Evolutionary conservation across 2,113 vertebrate genomes (phyloP).

Genomic region (Chloropsis cyanopogon): DNA sequence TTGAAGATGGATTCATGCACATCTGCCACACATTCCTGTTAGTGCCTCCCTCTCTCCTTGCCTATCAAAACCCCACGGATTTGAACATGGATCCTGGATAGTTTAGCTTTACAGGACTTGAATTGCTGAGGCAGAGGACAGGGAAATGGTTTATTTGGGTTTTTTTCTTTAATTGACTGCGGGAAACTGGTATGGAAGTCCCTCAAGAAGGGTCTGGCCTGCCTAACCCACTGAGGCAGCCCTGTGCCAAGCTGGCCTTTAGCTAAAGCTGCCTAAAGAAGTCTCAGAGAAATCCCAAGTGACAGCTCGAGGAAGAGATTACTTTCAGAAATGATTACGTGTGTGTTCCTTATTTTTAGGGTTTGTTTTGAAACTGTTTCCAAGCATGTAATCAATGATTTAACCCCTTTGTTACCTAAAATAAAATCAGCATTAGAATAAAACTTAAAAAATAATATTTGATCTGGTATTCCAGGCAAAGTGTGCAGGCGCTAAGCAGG

Average conservation of each 20-base stretch:
- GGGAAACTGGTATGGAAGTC: not conserved
- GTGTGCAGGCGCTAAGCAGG: not conserved
- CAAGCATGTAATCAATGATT: not conserved
- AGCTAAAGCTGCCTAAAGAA: conserved; percentile 38
- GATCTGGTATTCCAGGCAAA: not conserved
- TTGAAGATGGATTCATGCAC: not conserved
- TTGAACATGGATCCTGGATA: not conserved
- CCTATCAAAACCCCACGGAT: not conserved
- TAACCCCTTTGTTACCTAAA: not conserved
- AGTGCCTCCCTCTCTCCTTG: not conserved
- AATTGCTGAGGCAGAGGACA: not conserved
- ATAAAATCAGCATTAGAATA: not conserved
- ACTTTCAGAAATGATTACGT: conserved; percentile 40
- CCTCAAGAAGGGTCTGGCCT: not conserved
- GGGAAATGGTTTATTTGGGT: not conserved
- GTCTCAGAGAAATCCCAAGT: conserved; percentile 27
- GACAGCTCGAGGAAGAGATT: conserved; percentile 34
- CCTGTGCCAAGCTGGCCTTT: not conserved
- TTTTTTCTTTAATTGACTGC: not conserved
- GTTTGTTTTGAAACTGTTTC: conserved; percentile 12
- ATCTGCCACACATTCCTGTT: not conserved
- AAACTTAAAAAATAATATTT: not conserved
- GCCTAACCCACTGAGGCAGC: not conserved
- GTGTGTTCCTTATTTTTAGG: not conserved
- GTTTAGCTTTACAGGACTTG: not conserved